Percentiles rank a stretch among this genome's conserved stretches.
phyloP scores from a whole-genome alignment of 2,113 vertebrate genomes.

The Neodon shergylaensis region DNA sequence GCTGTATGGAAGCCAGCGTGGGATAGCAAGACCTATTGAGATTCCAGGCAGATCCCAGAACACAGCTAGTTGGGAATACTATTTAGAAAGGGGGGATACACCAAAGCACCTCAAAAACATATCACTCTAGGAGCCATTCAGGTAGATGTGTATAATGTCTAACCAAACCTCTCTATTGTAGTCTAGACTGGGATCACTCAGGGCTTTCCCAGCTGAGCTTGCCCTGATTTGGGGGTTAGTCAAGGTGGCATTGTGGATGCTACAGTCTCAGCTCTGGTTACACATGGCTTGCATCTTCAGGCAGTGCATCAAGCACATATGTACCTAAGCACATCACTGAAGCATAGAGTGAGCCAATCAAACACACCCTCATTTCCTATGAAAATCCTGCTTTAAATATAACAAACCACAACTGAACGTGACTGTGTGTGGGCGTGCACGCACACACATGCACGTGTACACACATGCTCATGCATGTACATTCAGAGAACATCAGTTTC shows the following conservation, averaged over 20 bases:
- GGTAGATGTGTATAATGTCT: neutral
- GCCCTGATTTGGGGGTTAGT: fast-evolving
- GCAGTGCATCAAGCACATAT: slow-evolving; percentile 1
- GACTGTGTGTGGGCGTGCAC: neutral
- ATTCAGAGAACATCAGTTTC: neutral
- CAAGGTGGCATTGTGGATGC: neutral
- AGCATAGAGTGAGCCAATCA: neutral
- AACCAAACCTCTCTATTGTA: neutral
- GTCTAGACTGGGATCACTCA: neutral
- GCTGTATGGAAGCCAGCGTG: neutral
- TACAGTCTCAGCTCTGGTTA: too few species aligned
- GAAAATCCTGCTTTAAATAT: slow-evolving; percentile 14
- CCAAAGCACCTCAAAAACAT: slow-evolving; percentile 31
- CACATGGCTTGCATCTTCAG: neutral
- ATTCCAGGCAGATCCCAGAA: slow-evolving; percentile 46
- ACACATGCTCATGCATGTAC: neutral
- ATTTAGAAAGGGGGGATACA: neutral
- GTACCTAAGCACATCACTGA: neutral
- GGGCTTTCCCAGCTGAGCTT: neutral
- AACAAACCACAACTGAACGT: neutral
- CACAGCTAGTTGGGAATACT: neutral
- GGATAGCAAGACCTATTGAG: slow-evolving; percentile 41
- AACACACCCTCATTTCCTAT: neutral
- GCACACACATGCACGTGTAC: too few species aligned
- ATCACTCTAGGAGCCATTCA: neutral